A percentile compares a stretch with the other conserved stretches of the same genome.
These are phyloP conservation scores for Dorcus hopei DNA, from an alignment of 2,888 invertebrate species.

Conservation along the genomic window DNA sequence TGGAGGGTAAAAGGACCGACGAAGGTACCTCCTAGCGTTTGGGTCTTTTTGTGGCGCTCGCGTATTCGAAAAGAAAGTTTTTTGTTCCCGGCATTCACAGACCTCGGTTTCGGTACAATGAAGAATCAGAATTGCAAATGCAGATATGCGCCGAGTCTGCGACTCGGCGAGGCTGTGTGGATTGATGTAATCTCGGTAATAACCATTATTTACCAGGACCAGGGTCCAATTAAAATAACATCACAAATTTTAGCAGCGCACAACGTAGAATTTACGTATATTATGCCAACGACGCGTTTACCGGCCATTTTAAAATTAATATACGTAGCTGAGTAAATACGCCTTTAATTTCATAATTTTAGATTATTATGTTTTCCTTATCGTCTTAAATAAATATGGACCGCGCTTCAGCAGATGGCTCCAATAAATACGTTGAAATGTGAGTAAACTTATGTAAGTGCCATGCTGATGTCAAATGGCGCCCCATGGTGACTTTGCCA, in stretches of 20 bases:
- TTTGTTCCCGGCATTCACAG: slow-evolving; percentile 14
- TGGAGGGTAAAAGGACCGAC: slow-evolving; percentile 22
- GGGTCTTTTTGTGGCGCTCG: slow-evolving; percentile 19
- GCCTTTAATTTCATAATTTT: no score
- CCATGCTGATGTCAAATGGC: no score
- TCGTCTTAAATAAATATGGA: no score
- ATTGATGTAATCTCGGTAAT: slow-evolving; percentile 25
- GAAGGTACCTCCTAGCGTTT: slow-evolving; percentile 12
- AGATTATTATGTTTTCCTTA: no score
- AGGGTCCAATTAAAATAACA: slow-evolving; percentile 23
- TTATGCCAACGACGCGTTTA: no score
- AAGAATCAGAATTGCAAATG: slow-evolving; percentile 30
- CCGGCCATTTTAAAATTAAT: no score
- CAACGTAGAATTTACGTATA: background rate
- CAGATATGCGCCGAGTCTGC: slow-evolving; percentile 12
- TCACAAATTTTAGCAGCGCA: background rate
- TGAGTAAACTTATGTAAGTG: no score
- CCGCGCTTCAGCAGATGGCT: no score
- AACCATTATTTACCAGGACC: slow-evolving; percentile 17
- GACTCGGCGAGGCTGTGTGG: slow-evolving; percentile 15
- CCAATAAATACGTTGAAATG: no score
- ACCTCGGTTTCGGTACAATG: slow-evolving; percentile 12
- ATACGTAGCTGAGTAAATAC: no score
- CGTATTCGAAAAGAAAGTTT: background rate
- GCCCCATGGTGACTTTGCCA: no score